Conservation (phyloP, 2,113 vertebrate genomes). For the Haemorhous mexicanus region DNA sequence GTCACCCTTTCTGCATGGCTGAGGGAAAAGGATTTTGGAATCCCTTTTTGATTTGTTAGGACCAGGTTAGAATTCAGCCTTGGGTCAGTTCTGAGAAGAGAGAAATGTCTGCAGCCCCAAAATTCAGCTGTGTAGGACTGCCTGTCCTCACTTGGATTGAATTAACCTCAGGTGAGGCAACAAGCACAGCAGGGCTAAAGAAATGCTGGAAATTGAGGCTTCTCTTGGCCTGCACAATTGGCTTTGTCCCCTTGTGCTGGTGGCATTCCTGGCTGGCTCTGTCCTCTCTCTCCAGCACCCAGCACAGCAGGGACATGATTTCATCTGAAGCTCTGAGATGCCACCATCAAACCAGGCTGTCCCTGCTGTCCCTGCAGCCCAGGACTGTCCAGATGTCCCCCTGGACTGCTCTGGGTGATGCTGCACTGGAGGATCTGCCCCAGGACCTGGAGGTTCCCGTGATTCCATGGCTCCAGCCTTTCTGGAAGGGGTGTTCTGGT, state of each 20-base stretch:
- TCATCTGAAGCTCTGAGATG: background rate
- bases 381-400: background rate
- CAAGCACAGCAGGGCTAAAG: background rate
- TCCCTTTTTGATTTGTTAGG: background rate
- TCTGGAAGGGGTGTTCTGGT: background rate
- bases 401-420: background rate
- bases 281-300: background rate
- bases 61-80: background rate
- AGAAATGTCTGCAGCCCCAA: background rate
- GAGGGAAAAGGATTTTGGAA: background rate
- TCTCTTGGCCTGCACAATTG: background rate
- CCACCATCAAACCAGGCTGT: background rate
- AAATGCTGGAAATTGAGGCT: background rate
- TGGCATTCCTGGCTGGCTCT: background rate
- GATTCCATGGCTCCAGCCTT: fast-evolving
- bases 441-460: fast-evolving
- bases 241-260: background rate
- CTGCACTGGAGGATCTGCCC: background rate
- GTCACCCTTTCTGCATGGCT: background rate
- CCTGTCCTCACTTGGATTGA: background rate
- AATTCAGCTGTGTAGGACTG: background rate
- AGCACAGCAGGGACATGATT: background rate
- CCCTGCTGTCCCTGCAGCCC: background rate
- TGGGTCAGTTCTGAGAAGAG: background rate
- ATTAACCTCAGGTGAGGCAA: background rate